A percentile compares a stretch with the other conserved stretches of the same genome.
phyloP scores from a whole-genome alignment of 1,140 invertebrate species.

The Triops cancriformis region DNA sequence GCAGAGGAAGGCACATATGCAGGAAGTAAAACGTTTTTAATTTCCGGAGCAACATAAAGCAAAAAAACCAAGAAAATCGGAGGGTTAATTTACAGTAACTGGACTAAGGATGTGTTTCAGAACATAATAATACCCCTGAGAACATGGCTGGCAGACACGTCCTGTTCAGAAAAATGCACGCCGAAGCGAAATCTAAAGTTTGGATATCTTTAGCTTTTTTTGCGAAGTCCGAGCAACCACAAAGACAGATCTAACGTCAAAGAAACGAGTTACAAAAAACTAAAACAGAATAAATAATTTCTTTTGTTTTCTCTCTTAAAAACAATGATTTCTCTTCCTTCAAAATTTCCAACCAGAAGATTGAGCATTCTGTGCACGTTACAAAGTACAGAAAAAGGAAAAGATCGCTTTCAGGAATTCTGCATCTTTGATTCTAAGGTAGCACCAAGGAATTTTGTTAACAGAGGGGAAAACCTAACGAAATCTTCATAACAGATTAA shows the following conservation, averaged over 20 bases:
- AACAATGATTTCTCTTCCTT: background rate
- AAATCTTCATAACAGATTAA: background rate
- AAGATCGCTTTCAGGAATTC: background rate
- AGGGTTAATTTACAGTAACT: constrained; percentile 11
- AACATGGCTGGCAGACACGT: constrained; percentile 12
- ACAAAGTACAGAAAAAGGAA: background rate
- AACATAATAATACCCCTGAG: constrained; percentile 1
- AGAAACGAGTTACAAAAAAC: background rate
- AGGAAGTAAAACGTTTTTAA: background rate
- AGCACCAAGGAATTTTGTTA: background rate
- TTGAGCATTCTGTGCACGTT: constrained; percentile 6
- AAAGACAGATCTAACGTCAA: background rate
- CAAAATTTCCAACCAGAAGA: background rate
- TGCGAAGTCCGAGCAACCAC: background rate
- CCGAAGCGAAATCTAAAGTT: background rate
- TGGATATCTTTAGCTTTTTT: background rate
- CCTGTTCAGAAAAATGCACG: background rate
- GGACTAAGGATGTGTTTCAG: constrained; percentile 11
- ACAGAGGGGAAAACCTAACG: background rate
- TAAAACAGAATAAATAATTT: background rate
- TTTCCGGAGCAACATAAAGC: background rate
- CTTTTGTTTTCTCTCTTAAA: background rate
- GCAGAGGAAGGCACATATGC: background rate
- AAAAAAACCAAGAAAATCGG: background rate
- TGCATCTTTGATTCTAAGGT: constrained; percentile 6